Conservation (phyloP, 2,113 vertebrate species). For the Oncorhynchus tshawytscha region DNA sequence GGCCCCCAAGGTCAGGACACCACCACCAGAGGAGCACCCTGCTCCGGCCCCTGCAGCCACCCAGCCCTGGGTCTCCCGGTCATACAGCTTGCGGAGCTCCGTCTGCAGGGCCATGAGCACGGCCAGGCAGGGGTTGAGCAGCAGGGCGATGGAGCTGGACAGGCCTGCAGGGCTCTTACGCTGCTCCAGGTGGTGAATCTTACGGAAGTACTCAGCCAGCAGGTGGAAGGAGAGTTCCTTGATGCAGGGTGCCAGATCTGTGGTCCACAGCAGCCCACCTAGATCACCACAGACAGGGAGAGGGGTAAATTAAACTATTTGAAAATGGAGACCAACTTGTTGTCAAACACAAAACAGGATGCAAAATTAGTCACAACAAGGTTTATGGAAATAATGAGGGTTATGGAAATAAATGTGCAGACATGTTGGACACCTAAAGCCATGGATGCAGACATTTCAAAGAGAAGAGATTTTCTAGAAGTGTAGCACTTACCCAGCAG, state of each 20-base stretch:
- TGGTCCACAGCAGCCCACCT: constrained; percentile 96
- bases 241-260: constrained; percentile 88
- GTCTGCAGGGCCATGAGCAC: constrained; percentile 96
- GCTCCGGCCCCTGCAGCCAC: constrained; percentile 66
- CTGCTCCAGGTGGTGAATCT: constrained; percentile 88
- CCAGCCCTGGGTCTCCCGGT: constrained; percentile 94
- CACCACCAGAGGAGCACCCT: constrained; percentile 68
- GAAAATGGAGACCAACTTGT: neutral
- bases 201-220: constrained; percentile 89
- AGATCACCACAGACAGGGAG: constrained; percentile 16
- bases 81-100: constrained; percentile 91
- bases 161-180: constrained; percentile 82
- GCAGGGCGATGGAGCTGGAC: constrained; percentile 90
- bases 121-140: constrained; percentile 93
- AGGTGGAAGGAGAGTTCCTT: constrained; percentile 94
- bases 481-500: constrained; percentile 80
- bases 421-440: neutral
- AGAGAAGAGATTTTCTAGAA: neutral
- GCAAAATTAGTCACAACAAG: neutral
- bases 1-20: constrained; percentile 61
- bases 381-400: neutral
- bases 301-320: neutral
- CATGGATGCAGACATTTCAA: neutral
- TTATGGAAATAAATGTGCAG: neutral
- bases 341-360: neutral